A percentile compares a stretch with the other conserved stretches of the same genome.
Conservation (phyloP, 1,140 invertebrate species). For the Nasonia giraulti region DNA sequence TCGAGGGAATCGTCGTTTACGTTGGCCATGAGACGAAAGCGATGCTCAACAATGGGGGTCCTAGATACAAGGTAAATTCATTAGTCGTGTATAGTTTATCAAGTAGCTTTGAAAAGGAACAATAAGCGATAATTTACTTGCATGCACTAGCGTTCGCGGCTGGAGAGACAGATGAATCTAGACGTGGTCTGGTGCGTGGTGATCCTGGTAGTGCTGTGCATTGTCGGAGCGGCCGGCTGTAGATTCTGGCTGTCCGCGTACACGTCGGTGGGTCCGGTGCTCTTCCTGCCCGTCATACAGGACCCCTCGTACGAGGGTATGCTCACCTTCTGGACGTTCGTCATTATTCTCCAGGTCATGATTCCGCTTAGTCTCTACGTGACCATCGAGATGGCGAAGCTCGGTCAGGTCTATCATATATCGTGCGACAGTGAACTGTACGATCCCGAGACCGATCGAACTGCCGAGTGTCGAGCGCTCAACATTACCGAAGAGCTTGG, state of each 20-base stretch:
- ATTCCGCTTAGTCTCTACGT: slow-evolving; percentile 98
- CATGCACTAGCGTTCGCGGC: slow-evolving; percentile 80
- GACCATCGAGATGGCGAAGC: slow-evolving; percentile 96
- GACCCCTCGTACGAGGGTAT: slow-evolving; percentile 86
- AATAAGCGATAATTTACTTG: neutral
- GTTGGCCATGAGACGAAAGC: slow-evolving; percentile 98
- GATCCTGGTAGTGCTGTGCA: slow-evolving; percentile 92
- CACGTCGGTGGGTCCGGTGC: slow-evolving; percentile 72
- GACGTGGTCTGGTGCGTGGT: slow-evolving; percentile 98
- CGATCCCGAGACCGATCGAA: slow-evolving; percentile 87
- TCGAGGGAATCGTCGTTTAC: slow-evolving; percentile 98
- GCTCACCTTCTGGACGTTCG: slow-evolving; percentile 94
- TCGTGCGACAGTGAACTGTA: slow-evolving; percentile 92
- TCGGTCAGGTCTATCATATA: slow-evolving; percentile 96
- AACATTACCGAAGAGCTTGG: slow-evolving; percentile 98
- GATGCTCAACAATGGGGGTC: slow-evolving; percentile 97
- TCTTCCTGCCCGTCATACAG: slow-evolving; percentile 77
- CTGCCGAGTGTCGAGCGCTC: slow-evolving; percentile 94
- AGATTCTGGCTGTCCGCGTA: slow-evolving; percentile 87
- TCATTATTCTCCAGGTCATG: slow-evolving; percentile 97
- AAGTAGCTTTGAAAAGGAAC: neutral
- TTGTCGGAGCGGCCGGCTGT: slow-evolving; percentile 92
- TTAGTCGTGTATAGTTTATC: neutral
- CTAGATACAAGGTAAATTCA: slow-evolving; percentile 88
- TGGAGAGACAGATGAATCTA: slow-evolving; percentile 95